These are phyloP conservation scores for Drosophila tropicalis DNA, from an alignment of 1,140 invertebrate genomes.

Conservation along the genomic window DNA sequence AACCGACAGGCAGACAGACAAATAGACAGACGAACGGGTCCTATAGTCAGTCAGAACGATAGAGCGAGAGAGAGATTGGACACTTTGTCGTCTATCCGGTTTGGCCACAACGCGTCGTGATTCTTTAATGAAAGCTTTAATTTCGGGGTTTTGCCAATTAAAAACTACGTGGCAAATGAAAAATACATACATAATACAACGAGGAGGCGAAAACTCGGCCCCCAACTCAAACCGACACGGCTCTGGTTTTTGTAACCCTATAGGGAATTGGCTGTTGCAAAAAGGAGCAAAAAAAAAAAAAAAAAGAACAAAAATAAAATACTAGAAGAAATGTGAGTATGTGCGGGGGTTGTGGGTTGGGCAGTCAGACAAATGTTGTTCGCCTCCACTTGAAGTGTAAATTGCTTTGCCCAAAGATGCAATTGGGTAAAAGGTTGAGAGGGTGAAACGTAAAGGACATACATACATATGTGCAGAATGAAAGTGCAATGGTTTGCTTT, in stretches of 20 bases:
- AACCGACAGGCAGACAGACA: slow-evolving; percentile 18
- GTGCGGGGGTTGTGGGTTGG: background rate
- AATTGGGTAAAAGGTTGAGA: slow-evolving; percentile 28
- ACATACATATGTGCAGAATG: slow-evolving; percentile 25
- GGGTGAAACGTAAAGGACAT: slow-evolving; percentile 23
- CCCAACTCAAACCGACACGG: slow-evolving; percentile 4
- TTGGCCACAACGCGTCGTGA: slow-evolving; percentile 57
- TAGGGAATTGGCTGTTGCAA: slow-evolving; percentile 22
- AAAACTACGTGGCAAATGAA: slow-evolving; percentile 79
- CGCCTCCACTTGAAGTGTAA: slow-evolving; percentile 53
- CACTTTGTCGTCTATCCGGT: slow-evolving; percentile 14
- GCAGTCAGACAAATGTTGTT: slow-evolving; percentile 38
- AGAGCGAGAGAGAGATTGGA: slow-evolving; percentile 8
- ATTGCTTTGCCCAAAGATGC: slow-evolving; percentile 58
- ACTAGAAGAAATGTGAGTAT: background rate
- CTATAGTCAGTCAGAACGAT: slow-evolving; percentile 13
- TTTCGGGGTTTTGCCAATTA: slow-evolving; percentile 77
- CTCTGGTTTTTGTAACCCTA: slow-evolving; percentile 17
- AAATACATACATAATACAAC: slow-evolving; percentile 61
- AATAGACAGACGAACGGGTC: background rate
- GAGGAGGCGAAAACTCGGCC: background rate
- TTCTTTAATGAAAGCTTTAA: slow-evolving; percentile 82
- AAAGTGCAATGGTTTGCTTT: slow-evolving; percentile 3
- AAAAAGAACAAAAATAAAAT: slow-evolving; percentile 3
- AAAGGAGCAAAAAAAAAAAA: background rate